Evolutionary conservation across 2,113 vertebrate genomes (phyloP).

Genomic region (Apteryx mantelli): DNA sequence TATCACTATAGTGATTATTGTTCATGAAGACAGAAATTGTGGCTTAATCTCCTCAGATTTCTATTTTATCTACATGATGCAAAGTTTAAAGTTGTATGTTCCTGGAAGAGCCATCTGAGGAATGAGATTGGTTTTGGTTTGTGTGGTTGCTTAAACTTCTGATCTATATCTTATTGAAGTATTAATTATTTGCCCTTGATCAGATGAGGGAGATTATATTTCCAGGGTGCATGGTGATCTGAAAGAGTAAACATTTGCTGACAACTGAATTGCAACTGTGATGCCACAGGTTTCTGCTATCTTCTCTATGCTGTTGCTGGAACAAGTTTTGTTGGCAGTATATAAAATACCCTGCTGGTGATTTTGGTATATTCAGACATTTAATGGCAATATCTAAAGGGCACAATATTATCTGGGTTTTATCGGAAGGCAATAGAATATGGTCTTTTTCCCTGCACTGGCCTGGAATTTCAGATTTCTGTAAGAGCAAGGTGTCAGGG

Average conservation of each 20-base stretch:
- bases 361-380: background rate
- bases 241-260: background rate
- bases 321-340: background rate
- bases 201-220: background rate
- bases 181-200: background rate
- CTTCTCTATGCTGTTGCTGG: background rate
- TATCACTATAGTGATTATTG: background rate
- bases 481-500: background rate
- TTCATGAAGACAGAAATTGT: background rate
- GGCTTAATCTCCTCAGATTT: background rate
- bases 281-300: background rate
- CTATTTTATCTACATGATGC: background rate
- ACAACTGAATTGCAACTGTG: background rate
- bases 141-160: background rate
- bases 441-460: background rate
- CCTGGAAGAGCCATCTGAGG: background rate
- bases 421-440: background rate
- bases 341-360: background rate
- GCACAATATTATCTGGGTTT: background rate
- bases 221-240: background rate
- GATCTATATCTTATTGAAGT: background rate
- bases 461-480: background rate
- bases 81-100: background rate
- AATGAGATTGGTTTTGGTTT: background rate
- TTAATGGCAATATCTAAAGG: background rate